phyloP scores from a whole-genome alignment of 1,140 invertebrate species.

The Bathynomus jamesi region DNA sequence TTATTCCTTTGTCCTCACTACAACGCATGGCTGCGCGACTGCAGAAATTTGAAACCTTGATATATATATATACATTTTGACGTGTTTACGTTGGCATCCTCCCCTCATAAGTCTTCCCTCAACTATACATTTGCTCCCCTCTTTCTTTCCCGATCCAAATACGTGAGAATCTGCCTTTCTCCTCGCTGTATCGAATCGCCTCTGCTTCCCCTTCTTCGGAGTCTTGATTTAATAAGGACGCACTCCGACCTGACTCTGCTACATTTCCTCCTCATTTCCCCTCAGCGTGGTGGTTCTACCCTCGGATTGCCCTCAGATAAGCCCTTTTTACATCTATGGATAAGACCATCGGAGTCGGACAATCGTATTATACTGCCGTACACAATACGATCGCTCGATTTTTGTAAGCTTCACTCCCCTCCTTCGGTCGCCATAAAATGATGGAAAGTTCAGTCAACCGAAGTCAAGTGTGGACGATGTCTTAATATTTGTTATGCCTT shows the following conservation, averaged over 20 bases:
- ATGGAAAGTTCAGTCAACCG: neutral
- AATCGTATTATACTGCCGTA: neutral
- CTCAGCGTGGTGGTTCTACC: neutral
- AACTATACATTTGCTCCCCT: neutral
- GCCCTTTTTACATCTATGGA: neutral
- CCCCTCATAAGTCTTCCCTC: neutral
- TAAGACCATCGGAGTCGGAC: neutral
- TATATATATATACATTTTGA: neutral
- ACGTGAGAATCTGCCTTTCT: neutral
- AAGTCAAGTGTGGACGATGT: neutral
- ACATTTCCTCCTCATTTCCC: conserved; percentile 1
- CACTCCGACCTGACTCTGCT: neutral
- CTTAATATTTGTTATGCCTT: neutral
- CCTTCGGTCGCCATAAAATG: neutral
- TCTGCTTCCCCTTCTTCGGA: neutral
- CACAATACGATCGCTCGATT: neutral
- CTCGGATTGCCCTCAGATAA: neutral
- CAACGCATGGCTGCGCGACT: too few species aligned
- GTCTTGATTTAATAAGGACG: neutral
- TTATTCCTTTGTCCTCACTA: too few species aligned
- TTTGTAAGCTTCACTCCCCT: neutral
- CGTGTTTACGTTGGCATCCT: neutral
- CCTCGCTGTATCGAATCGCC: neutral
- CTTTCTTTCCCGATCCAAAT: neutral
- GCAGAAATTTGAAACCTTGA: too few species aligned